Evolutionary conservation across 2,797 vertebrate species (phyloP).

Genomic region (Xiphophorus birchmanni): DNA sequence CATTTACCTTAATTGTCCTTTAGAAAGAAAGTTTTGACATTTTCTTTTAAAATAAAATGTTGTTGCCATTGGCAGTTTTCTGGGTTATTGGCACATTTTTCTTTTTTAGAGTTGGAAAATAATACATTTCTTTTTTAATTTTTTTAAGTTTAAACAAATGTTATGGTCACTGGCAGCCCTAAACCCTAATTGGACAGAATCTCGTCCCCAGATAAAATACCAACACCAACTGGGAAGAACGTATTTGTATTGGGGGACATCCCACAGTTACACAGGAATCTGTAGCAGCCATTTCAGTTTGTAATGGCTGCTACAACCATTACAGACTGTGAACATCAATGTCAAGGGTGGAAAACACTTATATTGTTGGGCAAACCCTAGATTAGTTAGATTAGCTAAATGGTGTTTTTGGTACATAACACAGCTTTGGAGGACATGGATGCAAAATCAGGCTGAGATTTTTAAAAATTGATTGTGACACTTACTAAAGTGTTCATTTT

Average conservation of each 20-base stretch:
- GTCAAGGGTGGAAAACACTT: background rate
- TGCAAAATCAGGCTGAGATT: background rate
- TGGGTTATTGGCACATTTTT: background rate
- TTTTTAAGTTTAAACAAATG: background rate
- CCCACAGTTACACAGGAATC: background rate
- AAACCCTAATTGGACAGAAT: background rate
- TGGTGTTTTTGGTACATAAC: background rate
- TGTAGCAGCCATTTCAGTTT: background rate
- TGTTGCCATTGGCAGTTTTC: background rate
- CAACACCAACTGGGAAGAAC: background rate
- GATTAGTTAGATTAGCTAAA: background rate
- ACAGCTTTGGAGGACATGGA: background rate
- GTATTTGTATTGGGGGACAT: background rate
- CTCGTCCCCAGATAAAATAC: background rate
- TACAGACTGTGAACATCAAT: background rate
- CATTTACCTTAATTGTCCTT: background rate
- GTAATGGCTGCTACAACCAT: background rate
- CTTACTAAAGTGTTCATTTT: background rate
- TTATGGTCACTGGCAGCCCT: background rate
- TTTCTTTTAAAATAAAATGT: background rate
- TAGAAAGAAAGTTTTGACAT: background rate
- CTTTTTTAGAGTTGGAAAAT: background rate
- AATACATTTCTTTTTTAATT: background rate
- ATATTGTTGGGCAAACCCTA: background rate
- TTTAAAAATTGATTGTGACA: background rate